Evolutionary conservation across 2,797 vertebrate species (phyloP).

Genomic region (Lithobates pipiens): DNA sequence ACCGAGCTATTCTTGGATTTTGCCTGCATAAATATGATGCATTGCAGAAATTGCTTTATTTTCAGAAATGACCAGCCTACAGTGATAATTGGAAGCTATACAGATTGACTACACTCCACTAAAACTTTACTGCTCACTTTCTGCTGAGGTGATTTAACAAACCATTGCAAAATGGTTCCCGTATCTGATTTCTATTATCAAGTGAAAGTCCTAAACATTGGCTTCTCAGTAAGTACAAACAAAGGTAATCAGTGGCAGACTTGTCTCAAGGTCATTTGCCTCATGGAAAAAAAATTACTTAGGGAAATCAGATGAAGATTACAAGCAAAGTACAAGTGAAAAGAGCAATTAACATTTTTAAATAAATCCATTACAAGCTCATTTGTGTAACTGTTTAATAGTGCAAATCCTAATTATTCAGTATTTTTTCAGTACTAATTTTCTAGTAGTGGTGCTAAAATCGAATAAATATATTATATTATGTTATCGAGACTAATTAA

Average conservation of each 20-base stretch:
- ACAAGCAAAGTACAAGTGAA: slow-evolving; percentile 20
- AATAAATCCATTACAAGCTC: slow-evolving; percentile 56
- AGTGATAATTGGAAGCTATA: slow-evolving; percentile 51
- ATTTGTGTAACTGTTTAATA: slow-evolving; percentile 54
- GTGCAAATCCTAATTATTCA: slow-evolving; percentile 51
- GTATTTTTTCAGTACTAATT: slow-evolving; percentile 54
- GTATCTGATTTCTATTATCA: slow-evolving; percentile 57
- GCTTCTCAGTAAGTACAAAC: slow-evolving; percentile 42
- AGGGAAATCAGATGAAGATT: slow-evolving; percentile 52
- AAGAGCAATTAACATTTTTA: slow-evolving; percentile 54
- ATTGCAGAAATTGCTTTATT: slow-evolving; percentile 56
- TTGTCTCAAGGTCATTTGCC: slow-evolving; percentile 57
- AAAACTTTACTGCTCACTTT: slow-evolving; percentile 38
- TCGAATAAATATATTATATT: slow-evolving; percentile 53
- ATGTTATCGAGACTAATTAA: slow-evolving; percentile 47
- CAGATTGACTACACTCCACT: slow-evolving; percentile 48
- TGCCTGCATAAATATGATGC: slow-evolving; percentile 41
- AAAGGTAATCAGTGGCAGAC: slow-evolving; percentile 43
- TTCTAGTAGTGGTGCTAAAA: slow-evolving; percentile 24
- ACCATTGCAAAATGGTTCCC: slow-evolving; percentile 31
- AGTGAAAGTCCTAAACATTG: slow-evolving; percentile 60
- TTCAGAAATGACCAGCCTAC: slow-evolving; percentile 63
- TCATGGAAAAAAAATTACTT: slow-evolving; percentile 40
- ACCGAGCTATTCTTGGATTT: slow-evolving; percentile 51
- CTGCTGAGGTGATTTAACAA: slow-evolving; percentile 54